Evolutionary conservation across 1,140 invertebrate species (phyloP).

Genomic region (Agrypnia vestita): DNA sequence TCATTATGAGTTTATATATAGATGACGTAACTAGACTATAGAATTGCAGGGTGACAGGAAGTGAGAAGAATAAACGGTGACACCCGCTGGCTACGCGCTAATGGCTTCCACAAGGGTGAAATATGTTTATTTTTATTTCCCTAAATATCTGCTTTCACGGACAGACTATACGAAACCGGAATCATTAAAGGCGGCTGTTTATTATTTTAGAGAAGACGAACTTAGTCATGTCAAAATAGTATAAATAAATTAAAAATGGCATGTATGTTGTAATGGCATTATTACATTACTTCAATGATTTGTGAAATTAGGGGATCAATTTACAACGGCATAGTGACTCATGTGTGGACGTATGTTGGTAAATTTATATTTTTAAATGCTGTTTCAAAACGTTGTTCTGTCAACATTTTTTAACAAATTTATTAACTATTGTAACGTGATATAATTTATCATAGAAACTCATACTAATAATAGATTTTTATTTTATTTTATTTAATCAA

Average conservation of each 20-base stretch:
- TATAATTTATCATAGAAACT: no score
- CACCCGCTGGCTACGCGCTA: constrained; percentile 39
- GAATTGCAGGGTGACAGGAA: constrained; percentile 28
- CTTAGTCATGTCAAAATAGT: neutral
- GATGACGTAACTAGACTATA: constrained; percentile 31
- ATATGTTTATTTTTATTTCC: constrained; percentile 35
- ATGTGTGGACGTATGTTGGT: no score
- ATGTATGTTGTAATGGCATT: neutral
- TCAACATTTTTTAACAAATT: no score
- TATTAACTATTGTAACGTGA: no score
- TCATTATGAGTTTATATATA: constrained; percentile 19
- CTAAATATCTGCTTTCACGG: constrained; percentile 21
- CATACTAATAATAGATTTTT: no score
- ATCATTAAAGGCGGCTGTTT: constrained; percentile 14
- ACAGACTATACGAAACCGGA: constrained; percentile 13
- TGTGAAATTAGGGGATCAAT: no score
- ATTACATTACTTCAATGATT: no score
- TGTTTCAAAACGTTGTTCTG: no score
- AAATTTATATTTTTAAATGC: no score
- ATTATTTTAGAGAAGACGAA: constrained; percentile 9
- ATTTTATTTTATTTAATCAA: no score
- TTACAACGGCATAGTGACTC: no score
- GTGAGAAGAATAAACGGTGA: constrained; percentile 46
- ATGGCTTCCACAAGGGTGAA: constrained; percentile 40
- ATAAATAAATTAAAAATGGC: neutral